Evolutionary conservation across 2,888 invertebrate genomes (phyloP).

Genomic region (Hirtodrosophila cameraria): DNA sequence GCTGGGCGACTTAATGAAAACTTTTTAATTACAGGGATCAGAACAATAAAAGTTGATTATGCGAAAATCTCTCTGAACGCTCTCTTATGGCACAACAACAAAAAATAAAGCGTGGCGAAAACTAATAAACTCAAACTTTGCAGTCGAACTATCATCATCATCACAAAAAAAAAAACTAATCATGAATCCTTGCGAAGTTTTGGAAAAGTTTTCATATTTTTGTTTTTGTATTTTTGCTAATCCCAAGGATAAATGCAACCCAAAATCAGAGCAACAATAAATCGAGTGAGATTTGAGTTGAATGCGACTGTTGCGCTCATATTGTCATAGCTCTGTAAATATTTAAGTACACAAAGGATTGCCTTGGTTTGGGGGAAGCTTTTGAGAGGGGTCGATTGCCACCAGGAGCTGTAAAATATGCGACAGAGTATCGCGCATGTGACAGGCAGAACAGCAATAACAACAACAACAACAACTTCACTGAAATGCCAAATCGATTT

Average conservation of each 20-base stretch:
- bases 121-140: constrained; percentile 60
- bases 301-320: constrained; percentile 49
- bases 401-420: constrained; percentile 4
- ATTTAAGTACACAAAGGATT: constrained; percentile 3
- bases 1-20: constrained; percentile 57
- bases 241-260: constrained; percentile 36
- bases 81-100: constrained; percentile 16
- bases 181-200: constrained; percentile 57
- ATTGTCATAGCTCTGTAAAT: constrained; percentile 21
- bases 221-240: constrained; percentile 41
- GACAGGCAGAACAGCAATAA: too few species aligned
- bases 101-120: constrained; percentile 35
- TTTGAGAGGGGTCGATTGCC: too few species aligned
- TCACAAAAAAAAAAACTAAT: constrained; percentile 10
- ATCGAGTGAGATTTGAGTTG: constrained; percentile 41
- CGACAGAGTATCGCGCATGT: constrained; percentile 16
- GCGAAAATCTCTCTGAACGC: constrained; percentile 48
- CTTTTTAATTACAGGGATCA: constrained; percentile 76
- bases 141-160: constrained; percentile 39
- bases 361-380: background rate
- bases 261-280: constrained; percentile 45
- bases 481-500: constrained; percentile 67
- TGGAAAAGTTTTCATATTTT: constrained; percentile 41
- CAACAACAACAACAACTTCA: too few species aligned
- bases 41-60: constrained; percentile 74